Base-by-base conservation (phyloP, 2,888 invertebrate species). In the Pyrocoelia pectoralis region DNA sequence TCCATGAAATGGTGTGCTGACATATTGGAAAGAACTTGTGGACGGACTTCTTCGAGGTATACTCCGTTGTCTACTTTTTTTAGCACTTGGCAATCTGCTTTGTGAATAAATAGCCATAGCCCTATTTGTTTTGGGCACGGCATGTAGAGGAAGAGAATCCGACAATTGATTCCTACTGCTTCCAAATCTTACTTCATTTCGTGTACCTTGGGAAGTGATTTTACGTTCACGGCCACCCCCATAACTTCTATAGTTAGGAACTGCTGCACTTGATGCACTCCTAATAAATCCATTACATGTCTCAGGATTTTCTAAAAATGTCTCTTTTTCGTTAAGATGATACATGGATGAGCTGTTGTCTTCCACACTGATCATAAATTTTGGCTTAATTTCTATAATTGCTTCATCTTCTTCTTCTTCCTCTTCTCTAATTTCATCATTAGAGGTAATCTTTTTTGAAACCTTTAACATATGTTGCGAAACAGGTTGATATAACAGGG, bases 1-100 rank as follows among this genome's bases (percentile, higher is more conserved):
- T 0, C 94, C 94, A 72, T 94, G 94, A 75, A 92, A 94, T 0
- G 93, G 92, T 0, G 94, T 94, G 49, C 91, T 91, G 77, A 94
- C 87, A 74, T 94, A 94, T 67, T 93, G 90, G 70, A 94, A 93
- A 50, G 93, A 93, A 33, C 93, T 92, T 0, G 89, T 89, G 0
- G 92, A 93, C 0, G 92, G 90, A 19, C 89, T 92, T 0, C 88
- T 85, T 74, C 85, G 87, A 0, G 89, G 89, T 1, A 86, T 82
- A 50, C 85, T 84, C 0, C 82, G 81, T 6, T 24, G 24, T 63
- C 70, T 56, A 9, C 33, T 9, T 48, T 24, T 59, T 50, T 46
- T 65, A 10, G 50, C 49, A 50, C 54, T 71, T 17, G 76, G 74
- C 29, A 78, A 54, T 58, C 74, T 70, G 43, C 73, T 69, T 12